These are phyloP conservation scores for Proterorhinus semilunaris DNA, from an alignment of 2,113 vertebrate genomes.

Conservation along the genomic window DNA sequence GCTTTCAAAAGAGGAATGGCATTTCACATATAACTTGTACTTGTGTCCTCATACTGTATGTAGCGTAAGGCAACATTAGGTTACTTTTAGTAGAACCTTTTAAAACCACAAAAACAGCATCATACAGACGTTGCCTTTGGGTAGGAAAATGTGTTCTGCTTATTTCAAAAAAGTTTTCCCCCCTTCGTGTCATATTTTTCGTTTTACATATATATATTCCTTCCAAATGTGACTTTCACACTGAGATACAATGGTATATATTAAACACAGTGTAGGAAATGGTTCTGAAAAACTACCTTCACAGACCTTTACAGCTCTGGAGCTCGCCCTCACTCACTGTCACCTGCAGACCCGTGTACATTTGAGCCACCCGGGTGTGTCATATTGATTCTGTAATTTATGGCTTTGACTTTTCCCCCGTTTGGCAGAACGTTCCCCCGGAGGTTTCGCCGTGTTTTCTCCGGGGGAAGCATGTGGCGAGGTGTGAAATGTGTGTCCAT, in stretches of 20 bases:
- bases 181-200: no score
- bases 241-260: not conserved
- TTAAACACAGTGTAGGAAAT: not conserved
- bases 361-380: slow-evolving; percentile 49
- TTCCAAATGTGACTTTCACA: not conserved
- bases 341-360: slow-evolving; percentile 24
- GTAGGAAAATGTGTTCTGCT: no score
- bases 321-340: slow-evolving; percentile 24
- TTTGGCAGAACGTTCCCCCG: not conserved
- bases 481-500: slow-evolving; percentile 16
- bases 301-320: not conserved
- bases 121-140: no score
- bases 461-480: not conserved
- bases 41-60: no score
- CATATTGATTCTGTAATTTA: slow-evolving; percentile 46
- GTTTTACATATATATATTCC: not conserved
- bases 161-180: no score
- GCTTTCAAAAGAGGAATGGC: no score
- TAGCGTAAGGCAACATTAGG: no score
- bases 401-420: slow-evolving; percentile 41
- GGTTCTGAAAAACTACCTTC: not conserved
- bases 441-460: slow-evolving; percentile 5
- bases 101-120: no score
- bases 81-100: no score
- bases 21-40: no score